These are phyloP conservation scores for Schlechtendalia chinensis DNA, from an alignment of 1,140 invertebrate genomes.

Conservation along the genomic window DNA sequence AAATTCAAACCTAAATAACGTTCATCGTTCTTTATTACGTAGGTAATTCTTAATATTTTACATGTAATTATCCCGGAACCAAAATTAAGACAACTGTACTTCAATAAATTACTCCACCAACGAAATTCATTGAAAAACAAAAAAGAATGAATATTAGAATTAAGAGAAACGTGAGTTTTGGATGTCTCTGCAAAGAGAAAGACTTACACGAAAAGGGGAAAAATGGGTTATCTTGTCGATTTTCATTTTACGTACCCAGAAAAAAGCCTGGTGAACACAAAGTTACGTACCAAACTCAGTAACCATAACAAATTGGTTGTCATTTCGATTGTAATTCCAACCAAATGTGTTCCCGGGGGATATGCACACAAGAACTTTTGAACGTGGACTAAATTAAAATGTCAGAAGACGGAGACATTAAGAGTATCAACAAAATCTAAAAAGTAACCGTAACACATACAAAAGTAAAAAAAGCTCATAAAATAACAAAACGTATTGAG, in stretches of 20 bases:
- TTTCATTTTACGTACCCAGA: background rate
- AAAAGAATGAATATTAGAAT: no score
- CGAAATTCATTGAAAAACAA: no score
- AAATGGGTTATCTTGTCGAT: background rate
- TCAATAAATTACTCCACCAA: no score
- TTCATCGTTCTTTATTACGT: no score
- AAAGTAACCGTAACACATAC: background rate
- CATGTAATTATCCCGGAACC: no score
- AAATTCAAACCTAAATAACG: no score
- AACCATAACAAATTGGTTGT: conserved; percentile 20
- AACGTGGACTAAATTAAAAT: conserved; percentile 27
- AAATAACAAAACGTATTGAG: background rate
- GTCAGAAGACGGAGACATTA: background rate
- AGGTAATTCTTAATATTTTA: no score
- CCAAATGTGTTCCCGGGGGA: background rate
- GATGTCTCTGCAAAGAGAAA: no score
- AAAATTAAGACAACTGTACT: no score
- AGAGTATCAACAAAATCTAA: background rate
- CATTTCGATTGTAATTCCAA: conserved; percentile 19
- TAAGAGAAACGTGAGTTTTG: no score
- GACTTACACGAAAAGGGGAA: background rate
- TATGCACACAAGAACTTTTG: background rate
- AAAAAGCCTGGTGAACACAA: background rate
- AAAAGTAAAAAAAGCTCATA: background rate
- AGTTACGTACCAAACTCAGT: background rate